Base-by-base conservation (phyloP, 2,888 invertebrate species). In the Harpagoxenus sublaevis region DNA sequence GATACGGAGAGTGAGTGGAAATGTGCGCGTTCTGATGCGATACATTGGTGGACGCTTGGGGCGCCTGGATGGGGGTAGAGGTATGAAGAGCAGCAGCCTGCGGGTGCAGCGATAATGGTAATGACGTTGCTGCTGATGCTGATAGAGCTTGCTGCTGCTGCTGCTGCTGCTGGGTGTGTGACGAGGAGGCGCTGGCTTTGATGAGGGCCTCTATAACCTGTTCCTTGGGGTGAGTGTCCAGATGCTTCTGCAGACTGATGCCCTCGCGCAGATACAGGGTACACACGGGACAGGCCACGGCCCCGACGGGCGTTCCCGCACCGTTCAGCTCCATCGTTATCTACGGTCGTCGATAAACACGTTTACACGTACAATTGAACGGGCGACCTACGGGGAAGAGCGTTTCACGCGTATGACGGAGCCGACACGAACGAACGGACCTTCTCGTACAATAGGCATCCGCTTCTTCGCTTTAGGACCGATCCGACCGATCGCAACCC, bases 201-300 rank as follows among this genome's bases (percentile, higher is more conserved):
- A 96, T 96, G 87, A 98, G 95, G 39, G 98, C 98, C 94, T 97
- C 97, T 91, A 98, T 98, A 74, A 98, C 98, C 95, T 98, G 98
- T 92, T 98, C 98, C 95, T 98, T 98, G 62, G 98, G 98, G 96
- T 98, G 98, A 42, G 98, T 98, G 93, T 97, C 97, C 94, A 98
- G 96, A 94, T 98, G 98, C 88, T 96, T 96, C 94, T 97, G 97
- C 91, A 98, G 95, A 85, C 97, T 97, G 96, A 98, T 98, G 83
- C 98, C 98, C 95, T 97, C 97, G 91, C 98, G 97, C 90, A 98
- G 96, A 95, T 97, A 98, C 87, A 98, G 96, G 57, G 98, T 98
- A 95, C 98, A 98, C 89, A 98, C 98, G 79, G 98, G 98, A 95
- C 98, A 98, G 94, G 96, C 95, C 83, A 95, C 94, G 85, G 95